Conservation (phyloP, 1,140 invertebrate species). For the Listronotus oregonensis region DNA sequence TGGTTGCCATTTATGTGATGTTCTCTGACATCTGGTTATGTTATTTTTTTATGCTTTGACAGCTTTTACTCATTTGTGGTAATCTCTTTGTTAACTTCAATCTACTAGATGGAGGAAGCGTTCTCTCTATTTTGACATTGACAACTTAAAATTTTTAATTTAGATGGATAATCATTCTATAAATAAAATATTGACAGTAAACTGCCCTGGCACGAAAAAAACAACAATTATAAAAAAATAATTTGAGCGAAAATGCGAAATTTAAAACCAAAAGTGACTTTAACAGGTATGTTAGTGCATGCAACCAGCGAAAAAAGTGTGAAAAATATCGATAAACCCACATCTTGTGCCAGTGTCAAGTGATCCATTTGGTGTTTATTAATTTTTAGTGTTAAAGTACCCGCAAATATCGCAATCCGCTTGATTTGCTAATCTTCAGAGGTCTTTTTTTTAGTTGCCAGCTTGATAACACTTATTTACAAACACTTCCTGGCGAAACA, state of each 20-base stretch:
- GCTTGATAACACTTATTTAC: conserved; percentile 26
- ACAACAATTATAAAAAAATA: conserved; percentile 44
- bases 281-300: conserved; percentile 36
- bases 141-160: no score
- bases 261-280: conserved; percentile 15
- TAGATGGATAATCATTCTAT: conserved; percentile 24
- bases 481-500: conserved; percentile 9
- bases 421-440: conserved; percentile 36
- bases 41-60: no score
- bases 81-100: no score
- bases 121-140: no score
- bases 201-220: conserved; percentile 18
- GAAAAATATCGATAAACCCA: conserved; percentile 31
- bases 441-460: conserved; percentile 25
- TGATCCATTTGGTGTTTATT: conserved; percentile 43
- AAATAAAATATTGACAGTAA: conserved; percentile 35
- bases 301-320: conserved; percentile 8
- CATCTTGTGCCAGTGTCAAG: conserved; percentile 37
- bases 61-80: no score
- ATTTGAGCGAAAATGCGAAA: conserved; percentile 33
- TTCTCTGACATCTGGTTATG: no score
- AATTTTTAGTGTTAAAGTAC: conserved; percentile 42
- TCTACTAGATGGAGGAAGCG: no score
- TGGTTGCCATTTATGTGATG: no score
- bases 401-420: conserved; percentile 34